Evolutionary conservation across 2,888 invertebrate genomes (phyloP), one percentile per base, ranked within the genome.

Genomic region (Tinea trinotella): DNA sequence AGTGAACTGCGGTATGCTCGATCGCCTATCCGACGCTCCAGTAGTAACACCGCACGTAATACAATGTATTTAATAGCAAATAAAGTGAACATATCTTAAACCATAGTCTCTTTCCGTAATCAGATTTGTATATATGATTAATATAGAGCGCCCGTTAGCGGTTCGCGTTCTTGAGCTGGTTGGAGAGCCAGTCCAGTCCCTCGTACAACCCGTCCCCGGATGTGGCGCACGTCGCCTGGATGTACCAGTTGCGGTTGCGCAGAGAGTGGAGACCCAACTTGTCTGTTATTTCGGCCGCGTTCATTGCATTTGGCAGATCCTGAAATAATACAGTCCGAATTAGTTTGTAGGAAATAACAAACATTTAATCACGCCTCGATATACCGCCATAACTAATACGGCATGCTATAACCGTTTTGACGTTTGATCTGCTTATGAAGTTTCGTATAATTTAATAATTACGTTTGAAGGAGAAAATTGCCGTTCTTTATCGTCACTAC

Each of bases 271-370:
- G 91, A 61, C 98, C 98, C 79, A 99, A 90, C 90, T 99, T 99
- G 88, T 99, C 99, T 69, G 99, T 99, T 68, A 99, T 98, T 90
- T 99, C 99, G 60, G 99, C 98, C 62, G 99, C 98, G 85, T 98
- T 99, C 99, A 99, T 99, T 68, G 99, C 99, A 87, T 99, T 99
- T 72, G 99, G 99, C 89, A 99, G 91, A 91, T 99, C 99, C 96
- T 97, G 75, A 36, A 82, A 78, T 10, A n/a, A 18, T 19, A 46
- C 4, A 46, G 12, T n/a, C n/a, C n/a, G n/a, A n/a, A n/a, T n/a
- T n/a, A n/a, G n/a, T n/a, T n/a, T n/a, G n/a, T n/a, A n/a, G n/a
- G n/a, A n/a, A n/a, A n/a, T n/a, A n/a, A n/a, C n/a, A n/a, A n/a
- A n/a, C n/a, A n/a, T n/a, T n/a, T n/a, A n/a, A n/a, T n/a, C n/a